Conservation (phyloP, 1,140 invertebrate genomes). For the Condylostylus longicornis region DNA sequence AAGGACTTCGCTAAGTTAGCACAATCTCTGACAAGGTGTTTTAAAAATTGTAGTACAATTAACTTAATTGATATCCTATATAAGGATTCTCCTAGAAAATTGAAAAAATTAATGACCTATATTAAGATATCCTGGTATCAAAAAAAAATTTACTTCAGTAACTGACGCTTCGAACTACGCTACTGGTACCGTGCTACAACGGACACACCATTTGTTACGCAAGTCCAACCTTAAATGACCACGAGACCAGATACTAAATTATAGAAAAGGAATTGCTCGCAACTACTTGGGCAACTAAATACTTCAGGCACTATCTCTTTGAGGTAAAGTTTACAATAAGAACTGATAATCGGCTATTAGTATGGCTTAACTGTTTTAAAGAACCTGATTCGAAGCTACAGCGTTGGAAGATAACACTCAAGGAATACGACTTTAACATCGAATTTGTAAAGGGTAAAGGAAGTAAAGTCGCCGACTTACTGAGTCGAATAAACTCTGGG, state of each 20-base stretch:
- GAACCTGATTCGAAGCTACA: conserved; percentile 18
- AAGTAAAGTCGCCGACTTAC: conserved; percentile 21
- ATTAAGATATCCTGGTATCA: not conserved
- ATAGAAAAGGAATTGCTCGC: conserved; percentile 17
- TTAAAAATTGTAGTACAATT: not conserved
- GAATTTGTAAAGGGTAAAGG: conserved; percentile 16
- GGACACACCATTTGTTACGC: conserved; percentile 10
- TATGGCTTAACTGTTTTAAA: conserved; percentile 33
- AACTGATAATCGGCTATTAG: conserved; percentile 36
- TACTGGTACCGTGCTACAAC: no score
- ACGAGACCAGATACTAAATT: conserved; percentile 15
- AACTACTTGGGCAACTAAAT: conserved; percentile 30
- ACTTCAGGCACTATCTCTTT: conserved; percentile 34
- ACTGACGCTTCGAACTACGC: no score
- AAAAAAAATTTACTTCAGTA: not conserved
- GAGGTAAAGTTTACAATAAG: conserved; percentile 32
- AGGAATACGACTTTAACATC: conserved; percentile 24
- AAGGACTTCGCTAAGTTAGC: no score
- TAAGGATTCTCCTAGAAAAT: not conserved
- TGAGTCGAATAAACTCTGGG: no score
- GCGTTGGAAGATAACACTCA: conserved; percentile 18
- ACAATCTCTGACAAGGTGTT: no score
- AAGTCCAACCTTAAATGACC: conserved; percentile 14
- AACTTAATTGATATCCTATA: not conserved
- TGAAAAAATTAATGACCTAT: not conserved